Evolutionary conservation across 1,140 invertebrate genomes (phyloP), one percentile per base, ranked within the genome.

Genomic region (Theocolax elegans): DNA sequence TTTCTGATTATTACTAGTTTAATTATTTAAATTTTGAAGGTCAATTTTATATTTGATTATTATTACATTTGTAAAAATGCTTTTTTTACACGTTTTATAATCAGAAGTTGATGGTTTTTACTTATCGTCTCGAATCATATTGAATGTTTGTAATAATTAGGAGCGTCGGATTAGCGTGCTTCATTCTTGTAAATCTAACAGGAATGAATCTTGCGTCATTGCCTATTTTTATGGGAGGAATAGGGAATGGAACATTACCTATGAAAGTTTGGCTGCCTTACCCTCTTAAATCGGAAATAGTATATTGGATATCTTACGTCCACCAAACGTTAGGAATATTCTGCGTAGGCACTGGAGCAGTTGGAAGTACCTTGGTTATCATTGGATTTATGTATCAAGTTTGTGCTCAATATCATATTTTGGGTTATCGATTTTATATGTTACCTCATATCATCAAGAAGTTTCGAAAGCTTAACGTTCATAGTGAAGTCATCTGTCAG

Each of bases 261-360:
- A 40, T 66, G 35, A 40, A 42, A 56, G 51, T 54, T 9, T 66
- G 49, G 63, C n/a, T 56, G 3, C 63, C 63, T 44, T 66, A 54
- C n/a, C 8, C n/a, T 2, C 7, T 31, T 0, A 35, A 53, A 7
- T 54, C 49, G 1, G n/a, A 44, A 17, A 4, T 56, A 13, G 42
- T 23, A 6, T 66, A 66, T 21, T 54, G 42, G 49, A 38, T 66
- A 2, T 35, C 51, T 1, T 66, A 54, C 31, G 38, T 6, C 44
- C 51, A 66, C 21, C 49, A 66, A 42, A 31, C 63, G 15, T 10
- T 66, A 23, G 62, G 62, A 6, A 51, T 64, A 15, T 7, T 64
- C 6, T 23, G 31, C 8, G 63, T 66, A 3, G 51, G 49, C 0
- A 56, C 63, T 17, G 25, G 35, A 3, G 23, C 63, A 6, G 51